A percentile compares a stretch with the other conserved stretches of the same genome.
phyloP scores from a whole-genome alignment of 1,140 invertebrate species.

The Ephestia elutella region DNA sequence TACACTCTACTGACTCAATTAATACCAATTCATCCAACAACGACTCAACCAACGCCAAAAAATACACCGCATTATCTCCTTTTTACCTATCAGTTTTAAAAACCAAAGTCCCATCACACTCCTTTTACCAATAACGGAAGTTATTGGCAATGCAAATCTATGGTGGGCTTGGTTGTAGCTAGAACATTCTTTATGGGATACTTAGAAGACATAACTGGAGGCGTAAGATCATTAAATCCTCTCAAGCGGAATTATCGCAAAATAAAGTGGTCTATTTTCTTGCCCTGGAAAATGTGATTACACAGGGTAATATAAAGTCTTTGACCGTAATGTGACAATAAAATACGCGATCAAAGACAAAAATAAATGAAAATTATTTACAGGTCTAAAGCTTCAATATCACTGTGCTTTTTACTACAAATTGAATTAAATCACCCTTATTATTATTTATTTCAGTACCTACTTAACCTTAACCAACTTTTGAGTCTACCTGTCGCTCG shows the following conservation, averaged over 20 bases:
- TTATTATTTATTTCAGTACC: too few relatives aligned
- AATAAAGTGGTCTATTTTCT: constrained; percentile 38
- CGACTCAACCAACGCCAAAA: constrained; percentile 22
- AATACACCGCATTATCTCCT: constrained; percentile 17
- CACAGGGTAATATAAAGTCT: background rate
- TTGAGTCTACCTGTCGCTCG: too few relatives aligned
- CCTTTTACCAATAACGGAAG: background rate
- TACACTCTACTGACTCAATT: constrained; percentile 44
- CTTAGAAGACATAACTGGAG: constrained; percentile 24
- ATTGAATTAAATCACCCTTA: too few relatives aligned
- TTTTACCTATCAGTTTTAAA: constrained; percentile 14
- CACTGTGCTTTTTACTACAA: too few relatives aligned
- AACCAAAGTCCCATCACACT: constrained; percentile 17
- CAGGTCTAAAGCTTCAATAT: too few relatives aligned
- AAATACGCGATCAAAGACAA: too few relatives aligned
- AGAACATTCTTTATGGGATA: constrained; percentile 35
- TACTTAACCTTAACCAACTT: too few relatives aligned
- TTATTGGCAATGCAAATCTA: constrained; percentile 42
- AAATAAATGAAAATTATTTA: too few relatives aligned
- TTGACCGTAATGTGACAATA: background rate
- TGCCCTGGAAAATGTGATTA: constrained; percentile 35
- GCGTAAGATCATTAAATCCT: constrained; percentile 43
- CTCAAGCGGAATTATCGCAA: constrained; percentile 48
- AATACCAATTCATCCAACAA: constrained; percentile 29
- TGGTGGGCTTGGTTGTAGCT: constrained; percentile 35